Base-by-base conservation (phyloP, 1,140 invertebrate genomes). In the Calliopsis andreniformis region DNA sequence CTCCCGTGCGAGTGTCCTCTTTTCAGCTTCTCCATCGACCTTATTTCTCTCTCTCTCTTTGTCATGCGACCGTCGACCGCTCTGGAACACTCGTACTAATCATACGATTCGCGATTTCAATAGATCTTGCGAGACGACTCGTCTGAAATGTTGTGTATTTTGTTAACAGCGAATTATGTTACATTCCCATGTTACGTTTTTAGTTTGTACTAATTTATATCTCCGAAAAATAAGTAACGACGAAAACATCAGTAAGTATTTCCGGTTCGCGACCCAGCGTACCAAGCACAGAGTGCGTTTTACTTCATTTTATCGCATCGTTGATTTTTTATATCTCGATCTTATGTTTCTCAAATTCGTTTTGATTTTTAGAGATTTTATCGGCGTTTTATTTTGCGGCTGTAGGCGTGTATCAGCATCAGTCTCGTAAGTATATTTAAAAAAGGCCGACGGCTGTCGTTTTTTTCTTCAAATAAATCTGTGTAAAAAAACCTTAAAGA, bases 151-250 rank as follows among this genome's bases (percentile, higher is more conserved):
- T n/a, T n/a, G n/a, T n/a, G n/a, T n/a, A n/a, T n/a, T n/a, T n/a
- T n/a, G n/a, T n/a, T n/a, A n/a, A n/a, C n/a, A n/a, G n/a, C n/a
- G n/a, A n/a, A 25, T 49, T 14, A 3, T 1, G 8, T 12, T 49
- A 16, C 10, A 28, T 18, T 51, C 30, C 20, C 30, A 47, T 55
- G 42, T 18, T 67, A 3, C 55, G 55, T 55, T 77, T n/a, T 56
- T 16, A 20, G 39, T 7, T 49, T 32, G 25, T 76, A 58, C 61
- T 59, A 30, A 25, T 56, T 30, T 5, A 39, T 39, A 39, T 39
- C 10, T 10, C n/a, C n/a, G n/a, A 39, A 10, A 39, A 39, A 10
- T 10, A 10, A 39, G 35, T 39, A 39, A n/a, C n/a, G 4, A 39
- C 35, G 3, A 3, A 3, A 39, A 10, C 35, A 39, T 10, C 35